Conservation (phyloP, 2,888 invertebrate species). For the Capitulum mitella region DNA sequence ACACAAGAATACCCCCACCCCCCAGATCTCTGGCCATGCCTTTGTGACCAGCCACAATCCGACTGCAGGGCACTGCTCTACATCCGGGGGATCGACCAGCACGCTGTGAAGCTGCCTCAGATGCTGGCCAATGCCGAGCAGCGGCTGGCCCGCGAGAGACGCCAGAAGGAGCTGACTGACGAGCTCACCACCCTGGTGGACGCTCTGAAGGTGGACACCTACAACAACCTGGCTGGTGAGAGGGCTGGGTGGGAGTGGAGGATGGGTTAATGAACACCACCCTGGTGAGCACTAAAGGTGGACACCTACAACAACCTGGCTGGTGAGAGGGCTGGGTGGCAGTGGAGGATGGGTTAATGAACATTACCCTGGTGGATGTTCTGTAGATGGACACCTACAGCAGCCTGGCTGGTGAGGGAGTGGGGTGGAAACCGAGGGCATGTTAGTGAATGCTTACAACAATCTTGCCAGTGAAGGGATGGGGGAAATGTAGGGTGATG, state of each 20-base stretch:
- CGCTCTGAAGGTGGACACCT: neutral
- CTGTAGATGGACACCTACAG: neutral
- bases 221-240: slow-evolving; percentile 6
- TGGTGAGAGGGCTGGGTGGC: neutral
- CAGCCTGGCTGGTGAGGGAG: neutral
- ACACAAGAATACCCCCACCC: too few species aligned
- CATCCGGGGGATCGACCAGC: neutral
- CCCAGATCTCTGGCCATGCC: too few species aligned
- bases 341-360: too few species aligned
- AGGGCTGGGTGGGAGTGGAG: too few species aligned
- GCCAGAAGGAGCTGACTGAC: neutral
- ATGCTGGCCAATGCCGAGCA: neutral
- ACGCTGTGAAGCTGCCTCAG: slow-evolving; percentile 1
- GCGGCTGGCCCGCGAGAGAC: neutral
- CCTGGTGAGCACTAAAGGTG: neutral
- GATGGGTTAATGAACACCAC: too few species aligned
- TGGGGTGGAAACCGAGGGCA: too few species aligned
- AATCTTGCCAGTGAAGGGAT: too few species aligned
- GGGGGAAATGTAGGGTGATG: too few species aligned
- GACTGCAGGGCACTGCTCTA: slow-evolving; percentile 13
- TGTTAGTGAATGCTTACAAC: too few species aligned
- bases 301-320: slow-evolving; percentile 6
- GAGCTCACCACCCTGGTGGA: neutral
- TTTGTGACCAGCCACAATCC: too few species aligned
- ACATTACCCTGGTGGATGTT: neutral